phyloP scores from a whole-genome alignment of 2,888 invertebrate species.

The Julus scandinavius region DNA sequence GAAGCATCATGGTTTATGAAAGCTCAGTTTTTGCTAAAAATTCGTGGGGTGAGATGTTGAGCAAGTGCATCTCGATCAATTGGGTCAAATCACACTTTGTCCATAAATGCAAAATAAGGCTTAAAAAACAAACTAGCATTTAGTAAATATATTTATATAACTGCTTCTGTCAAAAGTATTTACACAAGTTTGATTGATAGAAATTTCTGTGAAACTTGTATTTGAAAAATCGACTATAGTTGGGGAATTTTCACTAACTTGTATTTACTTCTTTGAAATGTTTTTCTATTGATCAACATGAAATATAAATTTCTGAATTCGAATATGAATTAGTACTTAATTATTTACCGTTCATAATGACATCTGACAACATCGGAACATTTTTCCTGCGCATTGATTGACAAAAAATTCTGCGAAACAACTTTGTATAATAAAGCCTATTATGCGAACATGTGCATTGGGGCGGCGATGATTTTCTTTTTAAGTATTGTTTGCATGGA shows the following conservation, averaged over 20 bases:
- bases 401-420: neutral
- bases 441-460: neutral
- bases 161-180: too few species aligned
- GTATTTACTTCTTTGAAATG: too few species aligned
- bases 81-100: too few species aligned
- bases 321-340: neutral
- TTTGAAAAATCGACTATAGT: too few species aligned
- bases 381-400: neutral
- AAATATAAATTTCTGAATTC: neutral
- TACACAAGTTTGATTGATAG: too few species aligned
- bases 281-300: neutral
- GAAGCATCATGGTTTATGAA: neutral
- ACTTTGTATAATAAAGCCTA: neutral
- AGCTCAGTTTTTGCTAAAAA: neutral
- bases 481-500: neutral
- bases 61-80: too few species aligned
- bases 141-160: too few species aligned
- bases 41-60: neutral
- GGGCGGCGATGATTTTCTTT: neutral
- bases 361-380: neutral
- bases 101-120: too few species aligned
- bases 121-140: too few species aligned
- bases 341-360: neutral
- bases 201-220: too few species aligned
- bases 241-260: too few species aligned